These are phyloP conservation scores for Eudorcas thomsonii DNA, from an alignment of 2,113 vertebrate species.

Conservation along the genomic window DNA sequence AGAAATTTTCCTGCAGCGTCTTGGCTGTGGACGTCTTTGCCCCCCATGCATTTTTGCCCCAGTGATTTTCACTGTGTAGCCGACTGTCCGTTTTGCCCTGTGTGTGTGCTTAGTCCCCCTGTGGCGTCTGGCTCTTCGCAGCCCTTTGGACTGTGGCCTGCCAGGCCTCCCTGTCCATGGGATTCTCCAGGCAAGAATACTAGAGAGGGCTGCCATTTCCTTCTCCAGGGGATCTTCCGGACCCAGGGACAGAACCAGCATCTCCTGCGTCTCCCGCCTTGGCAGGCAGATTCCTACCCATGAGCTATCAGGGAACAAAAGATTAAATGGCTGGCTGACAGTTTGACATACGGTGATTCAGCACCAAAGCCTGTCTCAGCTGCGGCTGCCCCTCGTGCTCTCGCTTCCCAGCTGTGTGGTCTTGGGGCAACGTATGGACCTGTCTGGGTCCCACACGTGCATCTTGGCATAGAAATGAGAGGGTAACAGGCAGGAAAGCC, in stretches of 20 bases:
- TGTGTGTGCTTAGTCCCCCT: no score
- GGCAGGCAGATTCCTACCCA: no score
- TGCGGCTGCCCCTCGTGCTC: not conserved
- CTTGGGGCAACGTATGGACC: not conserved
- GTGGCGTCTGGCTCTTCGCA: no score
- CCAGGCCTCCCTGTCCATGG: no score
- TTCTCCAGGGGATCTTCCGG: no score
- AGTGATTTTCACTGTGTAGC: not conserved
- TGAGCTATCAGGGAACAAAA: not conserved
- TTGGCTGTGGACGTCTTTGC: not conserved
- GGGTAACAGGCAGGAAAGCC: no score
- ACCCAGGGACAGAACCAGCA: no score
- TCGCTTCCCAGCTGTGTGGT: not conserved
- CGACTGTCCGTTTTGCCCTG: not conserved
- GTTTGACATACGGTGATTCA: not conserved
- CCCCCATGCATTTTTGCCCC: not conserved
- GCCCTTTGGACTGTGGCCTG: no score
- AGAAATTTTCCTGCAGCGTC: not conserved
- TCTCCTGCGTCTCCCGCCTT: no score
- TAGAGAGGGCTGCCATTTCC: no score
- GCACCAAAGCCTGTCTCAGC: not conserved
- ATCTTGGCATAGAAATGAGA: not conserved
- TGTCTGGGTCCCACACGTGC: not conserved
- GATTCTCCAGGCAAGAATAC: no score
- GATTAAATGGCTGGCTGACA: not conserved